These are phyloP conservation scores for Oenanthe melanoleuca DNA, from an alignment of 2,113 vertebrate genomes.

Conservation along the genomic window DNA sequence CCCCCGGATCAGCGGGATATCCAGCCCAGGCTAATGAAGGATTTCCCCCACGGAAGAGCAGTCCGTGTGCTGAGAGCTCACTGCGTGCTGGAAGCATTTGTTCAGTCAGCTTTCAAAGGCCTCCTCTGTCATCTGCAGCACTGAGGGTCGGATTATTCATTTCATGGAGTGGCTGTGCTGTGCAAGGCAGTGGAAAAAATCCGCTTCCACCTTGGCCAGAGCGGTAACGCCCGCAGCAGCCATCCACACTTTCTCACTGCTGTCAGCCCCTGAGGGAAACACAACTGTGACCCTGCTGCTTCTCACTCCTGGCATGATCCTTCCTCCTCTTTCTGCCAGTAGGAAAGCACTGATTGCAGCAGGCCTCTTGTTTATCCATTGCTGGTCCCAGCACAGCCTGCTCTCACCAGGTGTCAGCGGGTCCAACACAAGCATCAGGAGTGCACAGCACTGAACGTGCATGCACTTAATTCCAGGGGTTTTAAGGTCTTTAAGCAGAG, in stretches of 20 bases:
- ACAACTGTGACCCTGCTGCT: background rate
- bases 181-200: constrained; percentile 36
- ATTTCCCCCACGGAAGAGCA: background rate
- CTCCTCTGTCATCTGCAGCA: background rate
- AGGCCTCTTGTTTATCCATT: background rate
- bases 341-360: background rate
- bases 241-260: background rate
- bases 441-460: background rate
- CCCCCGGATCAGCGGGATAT: background rate
- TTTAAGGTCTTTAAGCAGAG: background rate
- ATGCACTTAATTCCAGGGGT: background rate
- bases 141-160: background rate
- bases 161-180: background rate
- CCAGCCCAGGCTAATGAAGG: background rate
- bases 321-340: background rate
- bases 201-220: background rate
- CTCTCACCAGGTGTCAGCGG: background rate
- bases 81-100: constrained; percentile 7
- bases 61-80: background rate
- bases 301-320: background rate
- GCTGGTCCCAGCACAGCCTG: background rate
- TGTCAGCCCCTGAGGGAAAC: background rate
- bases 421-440: background rate
- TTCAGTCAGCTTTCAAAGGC: constrained; percentile 43
- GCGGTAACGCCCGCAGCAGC: background rate